A percentile compares a stretch with the other conserved stretches of the same genome.
Conservation (phyloP, 2,888 invertebrate genomes). For the Aleiodes alternator region DNA sequence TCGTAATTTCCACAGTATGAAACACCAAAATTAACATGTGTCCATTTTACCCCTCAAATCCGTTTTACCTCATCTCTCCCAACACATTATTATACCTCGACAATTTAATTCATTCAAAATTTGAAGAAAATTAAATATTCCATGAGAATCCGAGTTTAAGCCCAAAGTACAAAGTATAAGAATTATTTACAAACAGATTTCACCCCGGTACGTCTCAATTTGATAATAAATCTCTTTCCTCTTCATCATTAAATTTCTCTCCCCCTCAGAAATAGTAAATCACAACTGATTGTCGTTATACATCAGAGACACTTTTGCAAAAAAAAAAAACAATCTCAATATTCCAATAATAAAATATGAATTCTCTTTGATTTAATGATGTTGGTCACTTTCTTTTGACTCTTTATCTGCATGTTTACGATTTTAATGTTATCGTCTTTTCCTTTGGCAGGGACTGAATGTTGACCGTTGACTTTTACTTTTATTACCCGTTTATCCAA, state of each 20-base stretch:
- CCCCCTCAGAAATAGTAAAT: not conserved
- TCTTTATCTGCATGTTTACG: conserved; percentile 26
- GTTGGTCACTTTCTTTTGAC: conserved; percentile 23
- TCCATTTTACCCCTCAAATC: too few relatives aligned
- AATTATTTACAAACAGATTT: conserved; percentile 41
- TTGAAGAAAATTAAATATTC: too few relatives aligned
- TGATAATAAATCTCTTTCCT: conserved; percentile 10
- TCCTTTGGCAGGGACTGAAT: conserved; percentile 10
- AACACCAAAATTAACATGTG: too few relatives aligned
- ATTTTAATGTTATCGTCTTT: conserved; percentile 11
- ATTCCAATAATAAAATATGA: not conserved
- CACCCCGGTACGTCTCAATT: conserved; percentile 16
- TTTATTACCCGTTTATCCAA: conserved; percentile 5
- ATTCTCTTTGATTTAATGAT: conserved; percentile 12
- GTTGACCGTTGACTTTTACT: conserved; percentile 18
- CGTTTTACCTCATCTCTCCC: too few relatives aligned
- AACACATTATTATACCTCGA: too few relatives aligned
- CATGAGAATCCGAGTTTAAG: conserved; percentile 40
- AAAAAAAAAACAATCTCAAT: conserved; percentile 4
- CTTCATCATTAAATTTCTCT: not conserved
- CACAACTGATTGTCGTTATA: too few relatives aligned
- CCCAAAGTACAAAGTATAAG: conserved; percentile 44
- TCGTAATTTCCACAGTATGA: too few relatives aligned
- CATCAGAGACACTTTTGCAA: not conserved
- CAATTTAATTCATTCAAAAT: too few relatives aligned